A percentile compares a stretch with the other conserved stretches of the same genome.
Conservation (phyloP, 1,140 invertebrate species). For the Trichogramma pretiosum region DNA sequence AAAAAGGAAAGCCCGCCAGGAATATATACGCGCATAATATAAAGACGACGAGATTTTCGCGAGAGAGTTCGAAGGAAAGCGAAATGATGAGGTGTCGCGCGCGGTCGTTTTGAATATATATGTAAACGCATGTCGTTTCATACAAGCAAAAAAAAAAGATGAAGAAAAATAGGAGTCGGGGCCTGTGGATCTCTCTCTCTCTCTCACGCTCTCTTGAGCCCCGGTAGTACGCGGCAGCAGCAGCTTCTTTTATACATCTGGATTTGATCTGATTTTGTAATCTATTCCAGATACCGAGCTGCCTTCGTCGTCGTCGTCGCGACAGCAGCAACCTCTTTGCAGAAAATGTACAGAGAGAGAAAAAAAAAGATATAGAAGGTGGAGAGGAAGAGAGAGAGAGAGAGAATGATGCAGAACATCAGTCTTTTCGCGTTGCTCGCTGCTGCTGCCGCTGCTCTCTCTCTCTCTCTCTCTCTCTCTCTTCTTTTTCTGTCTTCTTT, state of each 20-base stretch:
- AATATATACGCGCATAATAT: background rate
- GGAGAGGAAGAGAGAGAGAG: background rate
- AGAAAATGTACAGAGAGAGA: background rate
- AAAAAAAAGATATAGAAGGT: background rate
- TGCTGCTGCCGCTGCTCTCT: background rate
- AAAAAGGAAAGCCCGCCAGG: background rate
- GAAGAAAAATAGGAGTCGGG: no score
- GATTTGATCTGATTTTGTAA: constrained; percentile 17
- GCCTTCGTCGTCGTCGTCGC: background rate
- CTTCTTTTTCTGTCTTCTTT: background rate
- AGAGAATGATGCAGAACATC: constrained; percentile 2
- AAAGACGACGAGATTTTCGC: no score
- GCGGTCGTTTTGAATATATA: constrained; percentile 5
- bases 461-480: background rate
- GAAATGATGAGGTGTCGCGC: constrained; percentile 11
- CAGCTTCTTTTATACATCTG: background rate
- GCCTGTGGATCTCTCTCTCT: background rate
- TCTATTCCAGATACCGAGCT: constrained; percentile 13
- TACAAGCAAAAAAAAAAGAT: background rate
- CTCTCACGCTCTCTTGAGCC: background rate
- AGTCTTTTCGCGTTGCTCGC: constrained; percentile 3
- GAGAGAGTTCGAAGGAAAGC: background rate
- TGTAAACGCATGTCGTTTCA: constrained; percentile 9
- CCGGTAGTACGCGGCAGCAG: constrained; percentile 16
- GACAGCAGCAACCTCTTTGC: constrained; percentile 10